Percentiles rank a stretch among this genome's conserved stretches.
phyloP scores from a whole-genome alignment of 2,797 vertebrate genomes.

The Eupleurogrammus muticus region DNA sequence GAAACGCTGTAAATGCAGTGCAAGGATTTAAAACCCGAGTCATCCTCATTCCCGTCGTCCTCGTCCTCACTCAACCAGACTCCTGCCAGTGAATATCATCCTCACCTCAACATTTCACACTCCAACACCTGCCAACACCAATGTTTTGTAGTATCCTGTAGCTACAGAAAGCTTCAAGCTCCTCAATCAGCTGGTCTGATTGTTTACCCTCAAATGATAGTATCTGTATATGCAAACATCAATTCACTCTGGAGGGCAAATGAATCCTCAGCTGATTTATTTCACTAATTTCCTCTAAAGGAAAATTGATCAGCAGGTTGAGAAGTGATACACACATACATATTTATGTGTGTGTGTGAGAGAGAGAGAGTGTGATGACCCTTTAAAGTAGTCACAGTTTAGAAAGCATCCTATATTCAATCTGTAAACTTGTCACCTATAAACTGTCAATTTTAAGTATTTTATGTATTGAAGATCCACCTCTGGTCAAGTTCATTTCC shows the following conservation, averaged over 20 bases:
- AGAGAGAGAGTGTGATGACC: constrained; percentile 3
- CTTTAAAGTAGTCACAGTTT: constrained; percentile 28
- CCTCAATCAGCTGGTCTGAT: constrained; percentile 81
- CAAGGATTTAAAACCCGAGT: constrained; percentile 10
- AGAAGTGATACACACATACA: neutral
- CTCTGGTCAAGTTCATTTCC: constrained; percentile 68
- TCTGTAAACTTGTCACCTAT: no score
- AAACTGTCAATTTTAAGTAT: constrained; percentile 19
- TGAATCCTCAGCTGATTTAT: neutral
- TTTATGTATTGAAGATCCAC: constrained; percentile 78
- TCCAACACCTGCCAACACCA: constrained; percentile 38
- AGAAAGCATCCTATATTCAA: constrained; percentile 24
- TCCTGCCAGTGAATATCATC: constrained; percentile 6
- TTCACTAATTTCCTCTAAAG: constrained; percentile 31
- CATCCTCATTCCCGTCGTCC: neutral
- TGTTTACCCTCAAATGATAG: constrained; percentile 46
- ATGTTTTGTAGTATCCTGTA: constrained; percentile 20
- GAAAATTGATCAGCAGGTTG: constrained; percentile 5
- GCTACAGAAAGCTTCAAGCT: constrained; percentile 57
- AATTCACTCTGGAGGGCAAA: constrained; percentile 19
- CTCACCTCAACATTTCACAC: constrained; percentile 13
- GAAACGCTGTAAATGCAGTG: constrained; percentile 11
- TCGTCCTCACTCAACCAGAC: constrained; percentile 2
- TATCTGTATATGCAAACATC: constrained; percentile 63
- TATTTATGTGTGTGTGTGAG: no score